phyloP scores from a whole-genome alignment of 2,888 invertebrate species.

The Drosophila fungiperda region DNA sequence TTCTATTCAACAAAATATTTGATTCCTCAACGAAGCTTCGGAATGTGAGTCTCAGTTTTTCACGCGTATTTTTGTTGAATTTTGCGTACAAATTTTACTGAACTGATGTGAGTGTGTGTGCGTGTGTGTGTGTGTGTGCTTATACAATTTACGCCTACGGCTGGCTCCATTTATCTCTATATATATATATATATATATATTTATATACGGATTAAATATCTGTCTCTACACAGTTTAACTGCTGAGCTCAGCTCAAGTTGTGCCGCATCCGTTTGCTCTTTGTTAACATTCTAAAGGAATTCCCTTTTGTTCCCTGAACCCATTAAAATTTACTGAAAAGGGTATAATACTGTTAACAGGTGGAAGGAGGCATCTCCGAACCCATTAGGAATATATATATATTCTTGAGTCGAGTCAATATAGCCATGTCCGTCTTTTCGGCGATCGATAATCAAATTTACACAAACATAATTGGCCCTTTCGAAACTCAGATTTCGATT shows the following conservation, averaged over 20 bases:
- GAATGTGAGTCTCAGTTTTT: not conserved
- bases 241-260: slow-evolving; percentile 22
- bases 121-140: not conserved
- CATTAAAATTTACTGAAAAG: not conserved
- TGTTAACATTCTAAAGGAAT: slow-evolving; percentile 14
- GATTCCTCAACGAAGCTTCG: not conserved
- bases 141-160: not conserved
- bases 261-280: slow-evolving; percentile 13
- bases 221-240: not conserved
- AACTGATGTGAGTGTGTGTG: not conserved
- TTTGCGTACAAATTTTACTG: slow-evolving; percentile 31
- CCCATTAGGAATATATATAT: not conserved
- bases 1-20: not conserved
- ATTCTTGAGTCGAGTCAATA: not conserved
- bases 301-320: not conserved
- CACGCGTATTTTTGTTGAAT: slow-evolving; percentile 40
- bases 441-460: too few species aligned
- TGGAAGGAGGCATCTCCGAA: not conserved
- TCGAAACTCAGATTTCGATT: not conserved
- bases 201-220: not conserved
- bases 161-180: slow-evolving; percentile 5
- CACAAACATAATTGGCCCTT: too few species aligned
- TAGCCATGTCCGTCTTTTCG: not conserved
- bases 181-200: not conserved
- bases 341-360: not conserved